Evolutionary conservation across 1,140 invertebrate genomes (phyloP).

Genomic region (Lethrus apterus): DNA sequence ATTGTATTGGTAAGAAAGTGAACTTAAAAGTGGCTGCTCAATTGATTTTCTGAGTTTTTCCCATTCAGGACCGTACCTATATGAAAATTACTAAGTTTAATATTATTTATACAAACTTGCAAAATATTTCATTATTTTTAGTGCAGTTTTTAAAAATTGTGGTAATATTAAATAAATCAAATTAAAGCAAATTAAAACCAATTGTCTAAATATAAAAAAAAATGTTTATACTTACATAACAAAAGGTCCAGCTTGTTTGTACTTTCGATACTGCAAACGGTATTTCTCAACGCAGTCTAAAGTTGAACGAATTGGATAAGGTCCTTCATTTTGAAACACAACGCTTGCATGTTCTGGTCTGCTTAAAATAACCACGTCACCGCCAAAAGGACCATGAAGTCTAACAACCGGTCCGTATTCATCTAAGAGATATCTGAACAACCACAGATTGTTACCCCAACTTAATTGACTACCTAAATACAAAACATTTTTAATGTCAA

Average conservation of each 20-base stretch:
- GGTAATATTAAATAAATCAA: not conserved
- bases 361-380: slow-evolving; percentile 51
- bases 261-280: slow-evolving; percentile 47
- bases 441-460: slow-evolving; percentile 32
- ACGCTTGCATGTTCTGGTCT: slow-evolving; percentile 54
- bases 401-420: slow-evolving; percentile 57
- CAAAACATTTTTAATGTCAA: slow-evolving; percentile 5
- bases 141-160: too few species aligned
- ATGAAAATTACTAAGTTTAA: slow-evolving; percentile 10
- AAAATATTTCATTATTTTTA: too few species aligned
- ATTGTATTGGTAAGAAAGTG: slow-evolving; percentile 36
- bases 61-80: slow-evolving; percentile 50
- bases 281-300: slow-evolving; percentile 56
- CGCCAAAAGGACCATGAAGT: slow-evolving; percentile 51
- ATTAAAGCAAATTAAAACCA: not conserved
- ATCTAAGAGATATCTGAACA: slow-evolving; percentile 47
- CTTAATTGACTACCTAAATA: slow-evolving; percentile 31
- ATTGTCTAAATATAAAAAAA: slow-evolving; percentile 1
- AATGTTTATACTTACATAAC: slow-evolving; percentile 44
- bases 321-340: slow-evolving; percentile 51
- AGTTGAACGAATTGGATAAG: slow-evolving; percentile 49
- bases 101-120: too few species aligned
- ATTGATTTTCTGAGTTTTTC: slow-evolving; percentile 45
- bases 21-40: slow-evolving; percentile 43
- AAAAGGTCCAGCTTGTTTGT: slow-evolving; percentile 47